A percentile compares a stretch with the other conserved stretches of the same genome.
Evolutionary conservation across 2,113 vertebrate species (phyloP).

Genomic region (Coreoperca whiteheadi): DNA sequence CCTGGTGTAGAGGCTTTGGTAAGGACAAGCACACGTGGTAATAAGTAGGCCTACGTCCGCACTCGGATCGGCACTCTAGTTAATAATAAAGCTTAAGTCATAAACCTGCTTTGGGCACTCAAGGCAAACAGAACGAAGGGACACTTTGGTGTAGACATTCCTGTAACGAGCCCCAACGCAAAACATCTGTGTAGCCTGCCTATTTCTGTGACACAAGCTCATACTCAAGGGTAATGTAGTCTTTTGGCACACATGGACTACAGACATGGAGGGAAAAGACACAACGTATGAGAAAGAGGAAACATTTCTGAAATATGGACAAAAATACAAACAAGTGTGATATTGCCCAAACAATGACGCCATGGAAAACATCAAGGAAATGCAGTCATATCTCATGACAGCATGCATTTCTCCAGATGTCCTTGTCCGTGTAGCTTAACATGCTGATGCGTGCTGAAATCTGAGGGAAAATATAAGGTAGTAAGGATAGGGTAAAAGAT

Average conservation of each 20-base stretch:
- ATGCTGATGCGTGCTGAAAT: neutral
- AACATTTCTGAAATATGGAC: no score
- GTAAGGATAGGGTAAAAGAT: no score
- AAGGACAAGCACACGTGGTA: neutral
- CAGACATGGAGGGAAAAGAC: neutral
- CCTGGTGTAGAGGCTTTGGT: neutral
- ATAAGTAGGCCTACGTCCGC: neutral
- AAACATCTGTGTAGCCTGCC: neutral
- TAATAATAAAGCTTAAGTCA: neutral
- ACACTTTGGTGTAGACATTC: neutral
- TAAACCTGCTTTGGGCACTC: neutral
- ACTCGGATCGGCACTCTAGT: neutral
- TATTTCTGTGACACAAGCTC: no score
- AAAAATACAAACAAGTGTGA: neutral
- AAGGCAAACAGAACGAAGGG: neutral
- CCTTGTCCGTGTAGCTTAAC: no score
- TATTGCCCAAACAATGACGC: neutral
- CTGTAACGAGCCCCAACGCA: neutral
- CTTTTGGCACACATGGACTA: neutral
- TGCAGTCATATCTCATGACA: no score
- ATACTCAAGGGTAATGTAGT: conserved; percentile 10
- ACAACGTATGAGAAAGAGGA: no score
- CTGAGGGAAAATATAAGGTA: neutral
- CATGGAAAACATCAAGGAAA: neutral
- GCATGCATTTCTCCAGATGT: neutral